Evolutionary conservation across 2,888 invertebrate species (phyloP).

Genomic region (Caenorhabditis macrosperma): DNA sequence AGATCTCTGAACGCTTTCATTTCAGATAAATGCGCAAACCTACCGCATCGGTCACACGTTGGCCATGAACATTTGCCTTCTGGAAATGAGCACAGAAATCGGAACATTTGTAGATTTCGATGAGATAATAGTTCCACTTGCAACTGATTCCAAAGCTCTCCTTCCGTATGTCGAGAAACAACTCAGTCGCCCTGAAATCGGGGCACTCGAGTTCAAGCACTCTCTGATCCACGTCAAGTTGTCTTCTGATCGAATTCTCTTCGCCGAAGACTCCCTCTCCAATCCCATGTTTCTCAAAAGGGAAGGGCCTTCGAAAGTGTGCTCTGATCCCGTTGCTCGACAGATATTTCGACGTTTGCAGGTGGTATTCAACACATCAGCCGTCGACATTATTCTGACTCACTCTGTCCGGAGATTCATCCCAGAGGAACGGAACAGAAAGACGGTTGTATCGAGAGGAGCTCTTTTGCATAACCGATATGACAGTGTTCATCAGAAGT

Average conservation of each 20-base stretch:
- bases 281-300: conserved; percentile 7
- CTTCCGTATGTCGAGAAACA: not conserved
- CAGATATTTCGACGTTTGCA: not conserved
- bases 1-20: not conserved
- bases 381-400: conserved; percentile 23
- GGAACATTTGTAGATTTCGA: conserved; percentile 63
- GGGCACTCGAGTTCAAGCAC: conserved; percentile 7
- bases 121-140: conserved; percentile 57
- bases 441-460: not conserved
- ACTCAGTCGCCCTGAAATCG: not conserved
- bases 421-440: not conserved
- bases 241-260: not conserved
- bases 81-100: conserved; percentile 41
- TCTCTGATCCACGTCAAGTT: conserved; percentile 1
- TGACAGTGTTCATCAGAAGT: not conserved
- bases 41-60: conserved; percentile 65
- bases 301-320: conserved; percentile 5
- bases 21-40: conserved; percentile 58
- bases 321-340: not conserved
- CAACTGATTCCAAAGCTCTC: not conserved
- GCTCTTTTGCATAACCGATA: conserved; percentile 35
- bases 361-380: conserved; percentile 24
- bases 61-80: conserved; percentile 65
- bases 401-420: conserved; percentile 26
- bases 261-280: not conserved